A percentile compares a stretch with the other conserved stretches of the same genome.
phyloP scores from a whole-genome alignment of 2,797 vertebrate species.

The Pogonophryne albipinna region DNA sequence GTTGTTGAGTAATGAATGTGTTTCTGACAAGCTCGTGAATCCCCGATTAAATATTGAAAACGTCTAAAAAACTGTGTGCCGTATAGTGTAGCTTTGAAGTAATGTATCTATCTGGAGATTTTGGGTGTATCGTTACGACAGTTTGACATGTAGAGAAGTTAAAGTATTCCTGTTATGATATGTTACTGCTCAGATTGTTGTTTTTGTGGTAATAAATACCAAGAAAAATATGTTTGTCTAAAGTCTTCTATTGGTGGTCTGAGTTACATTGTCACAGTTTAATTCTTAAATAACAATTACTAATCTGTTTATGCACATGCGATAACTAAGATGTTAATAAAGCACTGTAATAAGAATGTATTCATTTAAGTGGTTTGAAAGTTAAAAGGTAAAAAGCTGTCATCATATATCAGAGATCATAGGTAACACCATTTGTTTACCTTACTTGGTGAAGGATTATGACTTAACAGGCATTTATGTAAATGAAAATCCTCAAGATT shows the following conservation, averaged over 20 bases:
- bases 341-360: neutral
- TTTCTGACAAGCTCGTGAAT: slow-evolving; percentile 58
- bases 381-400: no score
- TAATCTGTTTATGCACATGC: neutral
- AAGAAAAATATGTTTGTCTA: slow-evolving; percentile 30
- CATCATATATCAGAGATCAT: no score
- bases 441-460: no score
- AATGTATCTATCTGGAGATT: slow-evolving; percentile 54
- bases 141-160: slow-evolving; percentile 44
- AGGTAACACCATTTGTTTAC: no score
- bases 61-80: slow-evolving; percentile 44
- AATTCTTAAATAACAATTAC: neutral
- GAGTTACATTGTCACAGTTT: neutral
- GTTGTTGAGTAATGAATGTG: slow-evolving; percentile 53
- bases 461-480: no score
- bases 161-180: slow-evolving; percentile 53
- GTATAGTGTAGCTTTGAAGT: slow-evolving; percentile 57
- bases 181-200: slow-evolving; percentile 57
- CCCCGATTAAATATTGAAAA: slow-evolving; percentile 41
- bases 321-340: neutral
- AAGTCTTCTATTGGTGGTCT: slow-evolving; percentile 26
- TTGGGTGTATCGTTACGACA: slow-evolving; percentile 43
- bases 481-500: no score
- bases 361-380: neutral
- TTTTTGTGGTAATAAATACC: slow-evolving; percentile 74